phyloP scores from a whole-genome alignment of 2,113 vertebrate genomes.

The Prochilodus magdalenae region DNA sequence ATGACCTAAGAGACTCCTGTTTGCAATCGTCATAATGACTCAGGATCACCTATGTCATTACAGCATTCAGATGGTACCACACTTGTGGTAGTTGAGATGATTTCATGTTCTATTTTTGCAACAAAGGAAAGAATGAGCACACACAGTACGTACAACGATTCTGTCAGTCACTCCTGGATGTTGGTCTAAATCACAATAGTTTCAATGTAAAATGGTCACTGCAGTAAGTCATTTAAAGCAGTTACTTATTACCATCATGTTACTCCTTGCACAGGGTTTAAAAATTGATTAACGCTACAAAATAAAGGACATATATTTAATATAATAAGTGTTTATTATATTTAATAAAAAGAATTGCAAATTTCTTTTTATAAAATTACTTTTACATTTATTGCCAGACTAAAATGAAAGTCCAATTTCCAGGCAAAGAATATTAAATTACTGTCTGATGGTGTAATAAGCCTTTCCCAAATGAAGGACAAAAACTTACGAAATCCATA shows the following conservation, averaged over 20 bases:
- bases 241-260: not conserved
- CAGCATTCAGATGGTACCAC: not conserved
- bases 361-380: too few relatives aligned
- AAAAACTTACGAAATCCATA: constrained; percentile 87
- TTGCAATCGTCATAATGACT: not conserved
- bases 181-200: not conserved
- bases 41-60: not conserved
- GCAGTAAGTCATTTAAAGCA: not conserved
- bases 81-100: not conserved
- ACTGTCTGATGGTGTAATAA: not conserved
- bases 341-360: too few relatives aligned
- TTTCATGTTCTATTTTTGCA: not conserved
- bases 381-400: too few relatives aligned
- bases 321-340: too few relatives aligned
- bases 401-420: not conserved
- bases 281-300: too few relatives aligned
- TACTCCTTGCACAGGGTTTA: not conserved
- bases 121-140: not conserved
- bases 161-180: not conserved
- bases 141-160: not conserved
- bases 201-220: not conserved
- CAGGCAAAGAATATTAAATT: not conserved
- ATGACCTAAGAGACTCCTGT: not conserved
- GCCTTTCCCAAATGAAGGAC: not conserved
- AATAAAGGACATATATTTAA: too few relatives aligned